Base-by-base conservation (phyloP, 1,140 invertebrate genomes). In the Leptoteleia sp. region DNA sequence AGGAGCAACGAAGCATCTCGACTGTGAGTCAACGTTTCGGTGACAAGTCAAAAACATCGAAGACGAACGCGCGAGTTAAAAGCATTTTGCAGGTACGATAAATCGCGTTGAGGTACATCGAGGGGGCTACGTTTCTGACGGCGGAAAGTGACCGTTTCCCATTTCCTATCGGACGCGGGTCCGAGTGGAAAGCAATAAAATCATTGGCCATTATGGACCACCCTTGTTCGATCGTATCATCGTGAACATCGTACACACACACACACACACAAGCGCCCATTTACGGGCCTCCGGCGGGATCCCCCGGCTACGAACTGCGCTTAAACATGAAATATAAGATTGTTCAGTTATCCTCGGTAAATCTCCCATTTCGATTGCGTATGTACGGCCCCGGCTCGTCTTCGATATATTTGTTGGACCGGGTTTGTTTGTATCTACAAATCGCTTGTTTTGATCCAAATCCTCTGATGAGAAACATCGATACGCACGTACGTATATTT, bases 121-220 rank as follows among this genome's bases (percentile, higher is more conserved):
- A 17, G n/a, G 62, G 59, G 45, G 38, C 42, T 45, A 43, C 40
- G 50, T 54, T 71, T 76, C 67, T 64, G 35, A 55, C 19, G 47
- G 50, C 25, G 57, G 57, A 77, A 81, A 79, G 81, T 72, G 79
- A 77, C 72, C 77, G 57, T 82, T 81, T 81, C 73, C 65, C 64
- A 78, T 81, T 77, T 81, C 64, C 76, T 65, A 76, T 64, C 59
- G 37, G 35, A 42, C 50, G 29, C 35, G 45, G 54, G 38, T 67
- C 19, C 72, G 62, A 82, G 64, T 80, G 73, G 50, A 62, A 42
- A 54, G 76, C 72, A 80, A 83, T 82, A 83, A 83, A 82, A 80
- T 83, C 72, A 82, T 83, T 80, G 82, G 70, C 75, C 64, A 77
- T 83, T 83, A 82, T 77, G 71, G 70, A 57, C 59, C 62, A 79